These are phyloP conservation scores for Phrynosoma blainvillii DNA, from an alignment of 2,113 vertebrate species.

Conservation along the genomic window DNA sequence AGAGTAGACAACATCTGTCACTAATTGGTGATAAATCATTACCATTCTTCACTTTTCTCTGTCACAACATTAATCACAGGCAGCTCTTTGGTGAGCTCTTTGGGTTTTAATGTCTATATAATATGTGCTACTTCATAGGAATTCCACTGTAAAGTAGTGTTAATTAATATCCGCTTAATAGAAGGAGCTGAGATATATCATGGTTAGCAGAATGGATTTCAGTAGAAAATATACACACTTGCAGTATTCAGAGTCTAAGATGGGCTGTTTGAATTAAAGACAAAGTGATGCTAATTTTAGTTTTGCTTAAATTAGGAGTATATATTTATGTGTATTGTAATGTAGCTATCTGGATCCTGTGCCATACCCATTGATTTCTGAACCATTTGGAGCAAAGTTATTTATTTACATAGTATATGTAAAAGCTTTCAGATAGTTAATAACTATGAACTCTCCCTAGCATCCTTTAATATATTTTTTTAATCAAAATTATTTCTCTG, in stretches of 20 bases:
- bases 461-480: constrained; percentile 18
- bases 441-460: constrained; percentile 37
- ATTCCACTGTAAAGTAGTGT: constrained; percentile 69
- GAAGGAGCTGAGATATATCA: constrained; percentile 56
- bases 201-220: constrained; percentile 54
- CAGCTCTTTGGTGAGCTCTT: constrained; percentile 61
- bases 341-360: constrained; percentile 52
- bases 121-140: constrained; percentile 59
- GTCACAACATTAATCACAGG: constrained; percentile 46
- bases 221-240: constrained; percentile 52
- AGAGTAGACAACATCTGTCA: constrained; percentile 50
- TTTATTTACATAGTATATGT: constrained; percentile 63
- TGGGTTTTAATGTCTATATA: constrained; percentile 56
- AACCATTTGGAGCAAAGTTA: constrained; percentile 48
- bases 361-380: constrained; percentile 46
- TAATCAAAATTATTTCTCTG: not conserved
- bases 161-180: constrained; percentile 70
- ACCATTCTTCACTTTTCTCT: constrained; percentile 54
- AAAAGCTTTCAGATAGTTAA: constrained; percentile 65
- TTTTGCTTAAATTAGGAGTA: constrained; percentile 54
- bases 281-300: constrained; percentile 66
- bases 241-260: constrained; percentile 54
- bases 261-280: constrained; percentile 61
- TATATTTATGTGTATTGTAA: constrained; percentile 39
- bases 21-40: constrained; percentile 58